Base-by-base conservation (phyloP, 2,888 invertebrate species). In the Hypomecis punctinalis region DNA sequence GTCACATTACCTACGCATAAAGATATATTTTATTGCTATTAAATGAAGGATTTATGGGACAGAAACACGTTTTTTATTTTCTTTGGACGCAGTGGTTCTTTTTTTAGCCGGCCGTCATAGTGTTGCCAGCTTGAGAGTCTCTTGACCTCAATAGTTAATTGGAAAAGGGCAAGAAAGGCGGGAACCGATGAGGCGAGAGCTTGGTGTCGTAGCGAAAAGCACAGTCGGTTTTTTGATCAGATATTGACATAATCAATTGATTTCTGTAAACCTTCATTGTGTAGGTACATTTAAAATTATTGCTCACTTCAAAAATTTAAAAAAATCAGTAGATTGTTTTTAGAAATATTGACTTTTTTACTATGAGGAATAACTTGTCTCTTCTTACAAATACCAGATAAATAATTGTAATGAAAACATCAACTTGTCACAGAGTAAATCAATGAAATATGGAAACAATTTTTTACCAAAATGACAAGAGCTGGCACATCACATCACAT, bases 71-170 rank as follows among this genome's bases (percentile, higher is more conserved):
- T 52, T 52, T 61, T 58, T 61, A 36, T 39, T 52, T 63, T 48
- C 51, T 39, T 60, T 56, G 53, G 59, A 53, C 45, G 45, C 57
- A 42, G 56, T 52, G 51, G 63, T 61, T 63, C 64, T 64, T 64
- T 68, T 68, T 70, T 69, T 69, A 71, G 68, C 63, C 61, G 52
- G 58, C 48, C 66, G 49, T 59, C 62, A 57, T 52, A 68, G 70
- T 64, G 68, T 66, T 58, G 62, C 66, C 51, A 48, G 62, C 55
- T 37, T 45, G 63, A 68, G 71, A 55, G 67, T 47, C 66, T 66
- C 58, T 71, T 61, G 71, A 71, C 72, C 72, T 67, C 68, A 54
- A 73, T 73, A 69, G 59, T 68, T 71, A 73, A 73, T 73, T 73
- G 72, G 71, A 69, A 71, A 71, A 61, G 68, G 69, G 66, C 65